Percentiles rank a stretch among this genome's conserved stretches.
Evolutionary conservation across 2,888 invertebrate genomes (phyloP).

Genomic region (Pterostichus niger): DNA sequence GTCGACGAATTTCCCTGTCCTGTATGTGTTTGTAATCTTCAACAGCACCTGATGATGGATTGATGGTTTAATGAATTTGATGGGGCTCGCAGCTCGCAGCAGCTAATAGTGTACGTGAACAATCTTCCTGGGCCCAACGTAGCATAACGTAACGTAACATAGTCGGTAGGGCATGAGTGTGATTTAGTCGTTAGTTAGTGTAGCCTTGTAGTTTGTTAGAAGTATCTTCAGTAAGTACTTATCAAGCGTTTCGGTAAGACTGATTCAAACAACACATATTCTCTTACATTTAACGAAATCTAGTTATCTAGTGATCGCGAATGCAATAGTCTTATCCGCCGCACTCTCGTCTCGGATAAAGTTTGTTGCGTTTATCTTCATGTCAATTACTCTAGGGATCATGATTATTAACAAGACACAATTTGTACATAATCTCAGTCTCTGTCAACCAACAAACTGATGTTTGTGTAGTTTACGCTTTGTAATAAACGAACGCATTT

Average conservation of each 20-base stretch:
- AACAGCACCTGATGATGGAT: no score
- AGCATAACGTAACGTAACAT: conserved; percentile 47
- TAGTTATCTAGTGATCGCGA: conserved; percentile 73
- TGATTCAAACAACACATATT: conserved; percentile 76
- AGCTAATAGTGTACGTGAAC: conserved; percentile 71
- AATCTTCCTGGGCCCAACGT: conserved; percentile 78
- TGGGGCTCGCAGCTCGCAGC: conserved; percentile 26
- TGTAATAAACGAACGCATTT: conserved; percentile 51
- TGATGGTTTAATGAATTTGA: conserved; percentile 33
- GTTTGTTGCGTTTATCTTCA: conserved; percentile 85
- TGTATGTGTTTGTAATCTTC: no score
- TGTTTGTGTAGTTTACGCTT: conserved; percentile 60
- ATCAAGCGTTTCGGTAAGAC: conserved; percentile 76
- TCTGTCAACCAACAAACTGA: conserved; percentile 37
- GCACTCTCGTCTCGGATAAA: conserved; percentile 68
- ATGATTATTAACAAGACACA: conserved; percentile 80
- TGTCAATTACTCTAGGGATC: conserved; percentile 93
- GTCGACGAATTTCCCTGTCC: no score
- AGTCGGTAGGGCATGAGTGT: conserved; percentile 74
- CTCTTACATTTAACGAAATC: conserved; percentile 72
- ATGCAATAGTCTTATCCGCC: conserved; percentile 71
- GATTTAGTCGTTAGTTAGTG: conserved; percentile 76
- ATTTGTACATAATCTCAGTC: conserved; percentile 60
- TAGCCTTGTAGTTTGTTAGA: conserved; percentile 59
- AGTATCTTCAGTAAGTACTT: conserved; percentile 39